phyloP scores from a whole-genome alignment of 2,888 invertebrate genomes.

The Pycnomerus fuliginosus region DNA sequence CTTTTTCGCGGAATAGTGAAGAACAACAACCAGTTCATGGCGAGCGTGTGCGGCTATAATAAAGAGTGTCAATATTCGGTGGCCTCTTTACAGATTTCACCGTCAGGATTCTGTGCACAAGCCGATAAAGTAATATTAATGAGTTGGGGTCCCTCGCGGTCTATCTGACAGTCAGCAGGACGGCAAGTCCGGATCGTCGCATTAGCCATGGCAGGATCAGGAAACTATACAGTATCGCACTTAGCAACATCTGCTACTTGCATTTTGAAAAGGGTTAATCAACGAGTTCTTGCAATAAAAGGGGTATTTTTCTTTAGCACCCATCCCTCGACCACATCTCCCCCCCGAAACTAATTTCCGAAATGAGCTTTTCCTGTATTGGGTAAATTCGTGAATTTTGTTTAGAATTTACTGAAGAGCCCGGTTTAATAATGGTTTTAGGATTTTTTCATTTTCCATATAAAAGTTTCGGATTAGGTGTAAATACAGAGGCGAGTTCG shows the following conservation, averaged over 20 bases:
- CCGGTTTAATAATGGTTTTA: not conserved
- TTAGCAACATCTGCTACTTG: slow-evolving; percentile 19
- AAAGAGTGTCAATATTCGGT: slow-evolving; percentile 15
- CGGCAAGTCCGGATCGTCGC: slow-evolving; percentile 5
- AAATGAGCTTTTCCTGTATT: slow-evolving; percentile 3
- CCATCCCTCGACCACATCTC: not conserved
- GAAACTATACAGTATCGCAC: slow-evolving; percentile 21
- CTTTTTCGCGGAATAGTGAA: no score
- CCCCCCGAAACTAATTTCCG: not conserved
- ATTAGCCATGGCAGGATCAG: slow-evolving; percentile 10
- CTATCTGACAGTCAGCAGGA: slow-evolving; percentile 11
- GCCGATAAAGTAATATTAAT: slow-evolving; percentile 31
- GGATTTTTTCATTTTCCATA: slow-evolving; percentile 13
- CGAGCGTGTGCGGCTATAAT: slow-evolving; percentile 10
- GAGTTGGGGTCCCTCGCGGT: slow-evolving; percentile 23
- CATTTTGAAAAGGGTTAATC: slow-evolving; percentile 19
- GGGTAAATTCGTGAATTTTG: not conserved
- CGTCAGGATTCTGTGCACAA: slow-evolving; percentile 3
- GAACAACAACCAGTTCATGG: no score
- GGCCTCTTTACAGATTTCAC: slow-evolving; percentile 14
- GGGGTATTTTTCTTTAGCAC: slow-evolving; percentile 2
- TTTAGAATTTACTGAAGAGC: slow-evolving; percentile 1
- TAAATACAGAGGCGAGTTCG: no score
- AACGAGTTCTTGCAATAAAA: slow-evolving; percentile 4
- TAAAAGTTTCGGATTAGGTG: slow-evolving; percentile 11